A percentile compares a stretch with the other conserved stretches of the same genome.
These are phyloP conservation scores for Sphyrna mokarran DNA, from an alignment of 2,113 vertebrate genomes.

Conservation along the genomic window DNA sequence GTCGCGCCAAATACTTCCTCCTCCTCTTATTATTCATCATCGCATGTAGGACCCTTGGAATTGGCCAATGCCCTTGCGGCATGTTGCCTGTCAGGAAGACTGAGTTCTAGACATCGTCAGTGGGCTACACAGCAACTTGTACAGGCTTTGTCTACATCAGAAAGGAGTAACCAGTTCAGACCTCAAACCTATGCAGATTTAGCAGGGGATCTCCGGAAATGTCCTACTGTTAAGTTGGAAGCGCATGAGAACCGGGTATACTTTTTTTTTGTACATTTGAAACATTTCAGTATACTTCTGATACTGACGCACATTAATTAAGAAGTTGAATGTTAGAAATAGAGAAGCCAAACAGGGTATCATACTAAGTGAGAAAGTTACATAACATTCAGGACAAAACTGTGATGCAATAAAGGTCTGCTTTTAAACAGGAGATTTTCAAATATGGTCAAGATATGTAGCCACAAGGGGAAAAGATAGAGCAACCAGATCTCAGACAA, in stretches of 20 bases:
- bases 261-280: not conserved
- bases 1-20: slow-evolving; percentile 37
- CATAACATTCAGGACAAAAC: not conserved
- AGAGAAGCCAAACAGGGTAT: not conserved
- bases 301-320: not conserved
- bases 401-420: too few relatives aligned
- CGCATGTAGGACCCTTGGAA: slow-evolving; percentile 61
- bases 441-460: too few relatives aligned
- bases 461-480: too few relatives aligned
- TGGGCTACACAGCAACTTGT: slow-evolving; percentile 68
- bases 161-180: slow-evolving; percentile 52
- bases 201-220: slow-evolving; percentile 63
- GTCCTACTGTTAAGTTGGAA: slow-evolving; percentile 61
- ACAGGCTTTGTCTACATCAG: slow-evolving; percentile 56
- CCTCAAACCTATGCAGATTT: slow-evolving; percentile 67
- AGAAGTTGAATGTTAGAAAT: not conserved
- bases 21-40: slow-evolving; percentile 43
- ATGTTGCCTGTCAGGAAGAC: slow-evolving; percentile 61
- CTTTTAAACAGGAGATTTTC: too few relatives aligned
- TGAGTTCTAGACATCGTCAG: slow-evolving; percentile 59
- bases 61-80: slow-evolving; percentile 66
- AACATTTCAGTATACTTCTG: not conserved
- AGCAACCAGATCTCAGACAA: not conserved
- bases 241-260: slow-evolving; percentile 65
- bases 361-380: not conserved